A percentile compares a stretch with the other conserved stretches of the same genome.
Conservation (phyloP, 2,888 invertebrate species). For the Trissolcus japonicus region DNA sequence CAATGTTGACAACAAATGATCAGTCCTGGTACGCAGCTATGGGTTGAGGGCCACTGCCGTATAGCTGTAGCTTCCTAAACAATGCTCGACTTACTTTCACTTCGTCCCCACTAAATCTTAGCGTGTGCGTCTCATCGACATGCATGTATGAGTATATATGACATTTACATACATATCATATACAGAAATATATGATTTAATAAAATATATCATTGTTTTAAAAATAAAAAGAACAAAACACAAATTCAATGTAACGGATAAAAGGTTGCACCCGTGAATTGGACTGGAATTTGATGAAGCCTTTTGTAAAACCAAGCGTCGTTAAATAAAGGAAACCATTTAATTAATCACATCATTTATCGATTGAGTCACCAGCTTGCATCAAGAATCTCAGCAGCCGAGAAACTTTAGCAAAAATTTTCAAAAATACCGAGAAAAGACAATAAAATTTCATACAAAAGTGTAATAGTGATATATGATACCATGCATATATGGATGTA, state of each 20-base stretch:
- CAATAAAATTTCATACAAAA: too few species aligned
- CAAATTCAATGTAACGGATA: neutral
- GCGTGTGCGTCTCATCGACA: slow-evolving; percentile 32
- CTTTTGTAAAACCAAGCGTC: slow-evolving; percentile 35
- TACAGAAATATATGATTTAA: neutral
- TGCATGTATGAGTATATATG: slow-evolving; percentile 21
- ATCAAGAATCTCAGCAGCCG: slow-evolving; percentile 15
- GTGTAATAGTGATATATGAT: too few species aligned
- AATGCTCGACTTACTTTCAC: slow-evolving; percentile 76
- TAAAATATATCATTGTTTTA: slow-evolving; percentile 2
- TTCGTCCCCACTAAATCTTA: slow-evolving; percentile 66
- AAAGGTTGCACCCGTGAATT: slow-evolving; percentile 26
- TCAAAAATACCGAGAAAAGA: neutral
- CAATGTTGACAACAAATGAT: slow-evolving; percentile 43
- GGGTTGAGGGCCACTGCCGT: slow-evolving; percentile 70
- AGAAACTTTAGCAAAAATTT: slow-evolving; percentile 30
- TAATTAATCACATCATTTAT: slow-evolving; percentile 55
- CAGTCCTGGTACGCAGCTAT: slow-evolving; percentile 42
- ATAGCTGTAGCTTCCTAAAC: slow-evolving; percentile 74
- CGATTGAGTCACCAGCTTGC: slow-evolving; percentile 14
- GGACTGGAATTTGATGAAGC: slow-evolving; percentile 55
- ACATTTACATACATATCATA: slow-evolving; percentile 25
- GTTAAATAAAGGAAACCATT: slow-evolving; percentile 55
- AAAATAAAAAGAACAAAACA: neutral
- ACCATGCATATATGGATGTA: too few species aligned